Percentiles rank a stretch among this genome's conserved stretches.
These are phyloP conservation scores for Oxytorus armatus DNA, from an alignment of 2,888 invertebrate genomes.

Conservation along the genomic window DNA sequence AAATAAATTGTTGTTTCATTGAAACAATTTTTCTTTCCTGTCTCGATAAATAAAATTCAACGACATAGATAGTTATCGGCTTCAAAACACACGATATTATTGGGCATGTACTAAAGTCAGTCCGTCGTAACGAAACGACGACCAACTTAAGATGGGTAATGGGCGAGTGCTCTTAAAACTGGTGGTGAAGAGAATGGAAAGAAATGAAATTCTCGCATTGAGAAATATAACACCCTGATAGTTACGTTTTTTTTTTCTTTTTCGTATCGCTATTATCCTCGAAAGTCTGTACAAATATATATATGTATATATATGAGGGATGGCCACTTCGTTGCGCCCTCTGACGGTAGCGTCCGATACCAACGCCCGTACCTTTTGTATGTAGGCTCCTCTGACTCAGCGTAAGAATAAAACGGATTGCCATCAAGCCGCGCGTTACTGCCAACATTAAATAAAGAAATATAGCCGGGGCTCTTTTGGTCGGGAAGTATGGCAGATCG, in stretches of 20 bases:
- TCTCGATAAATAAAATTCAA: no score
- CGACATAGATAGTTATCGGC: no score
- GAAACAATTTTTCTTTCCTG: no score
- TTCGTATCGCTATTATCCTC: conserved; percentile 25
- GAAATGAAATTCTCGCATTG: conserved; percentile 38
- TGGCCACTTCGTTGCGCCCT: conserved; percentile 21
- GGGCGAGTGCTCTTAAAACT: conserved; percentile 28
- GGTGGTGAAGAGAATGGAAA: conserved; percentile 3
- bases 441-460: conserved; percentile 82
- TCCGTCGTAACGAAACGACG: conserved; percentile 28
- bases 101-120: conserved; percentile 20
- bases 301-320: neutral
- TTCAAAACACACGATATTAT: neutral
- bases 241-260: neutral
- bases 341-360: conserved; percentile 42
- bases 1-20: no score
- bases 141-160: conserved; percentile 42
- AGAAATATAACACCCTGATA: conserved; percentile 31
- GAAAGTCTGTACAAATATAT: neutral
- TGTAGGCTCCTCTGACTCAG: conserved; percentile 78
- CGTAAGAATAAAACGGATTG: conserved; percentile 80
- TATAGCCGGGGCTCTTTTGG: conserved; percentile 79
- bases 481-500: conserved; percentile 75
- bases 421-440: conserved; percentile 80
- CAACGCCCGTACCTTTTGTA: conserved; percentile 64